A percentile compares a stretch with the other conserved stretches of the same genome.
Evolutionary conservation across 2,113 vertebrate species (phyloP).

Genomic region (Enhydra lutris): DNA sequence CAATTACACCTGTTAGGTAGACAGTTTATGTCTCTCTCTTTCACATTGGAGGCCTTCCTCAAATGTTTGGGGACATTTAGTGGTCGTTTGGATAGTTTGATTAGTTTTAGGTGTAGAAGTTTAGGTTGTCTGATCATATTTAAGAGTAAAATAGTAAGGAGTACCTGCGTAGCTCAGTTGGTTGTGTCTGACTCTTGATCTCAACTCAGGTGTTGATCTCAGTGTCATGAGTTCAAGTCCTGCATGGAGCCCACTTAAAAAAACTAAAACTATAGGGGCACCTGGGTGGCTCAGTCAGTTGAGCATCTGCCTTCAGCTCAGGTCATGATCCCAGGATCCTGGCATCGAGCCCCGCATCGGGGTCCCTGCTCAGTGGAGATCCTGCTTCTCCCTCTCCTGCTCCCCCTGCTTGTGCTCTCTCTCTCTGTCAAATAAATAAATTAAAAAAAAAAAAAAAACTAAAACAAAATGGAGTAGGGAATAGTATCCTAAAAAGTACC

Average conservation of each 20-base stretch:
- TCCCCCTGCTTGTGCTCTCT: no score
- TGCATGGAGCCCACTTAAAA: background rate
- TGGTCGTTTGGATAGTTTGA: background rate
- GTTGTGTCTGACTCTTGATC: background rate
- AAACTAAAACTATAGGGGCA: background rate
- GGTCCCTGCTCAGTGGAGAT: no score
- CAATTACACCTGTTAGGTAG: background rate
- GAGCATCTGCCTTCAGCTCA: no score
- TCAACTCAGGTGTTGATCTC: background rate
- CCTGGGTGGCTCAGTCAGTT: no score
- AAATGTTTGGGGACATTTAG: background rate
- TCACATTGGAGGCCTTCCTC: background rate
- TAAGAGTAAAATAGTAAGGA: background rate
- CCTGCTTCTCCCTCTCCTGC: no score
- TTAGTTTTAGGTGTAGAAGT: background rate
- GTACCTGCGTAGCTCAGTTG: background rate
- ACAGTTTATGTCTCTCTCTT: background rate
- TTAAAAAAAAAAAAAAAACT: no score
- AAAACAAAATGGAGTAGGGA: background rate
- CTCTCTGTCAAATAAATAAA: no score
- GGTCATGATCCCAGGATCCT: no score
- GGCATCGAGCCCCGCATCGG: no score
- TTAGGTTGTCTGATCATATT: background rate
- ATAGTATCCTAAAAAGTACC: background rate
- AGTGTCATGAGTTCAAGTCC: background rate